Conservation (phyloP, 2,888 invertebrate species). For the Drosophila picticornis region DNA sequence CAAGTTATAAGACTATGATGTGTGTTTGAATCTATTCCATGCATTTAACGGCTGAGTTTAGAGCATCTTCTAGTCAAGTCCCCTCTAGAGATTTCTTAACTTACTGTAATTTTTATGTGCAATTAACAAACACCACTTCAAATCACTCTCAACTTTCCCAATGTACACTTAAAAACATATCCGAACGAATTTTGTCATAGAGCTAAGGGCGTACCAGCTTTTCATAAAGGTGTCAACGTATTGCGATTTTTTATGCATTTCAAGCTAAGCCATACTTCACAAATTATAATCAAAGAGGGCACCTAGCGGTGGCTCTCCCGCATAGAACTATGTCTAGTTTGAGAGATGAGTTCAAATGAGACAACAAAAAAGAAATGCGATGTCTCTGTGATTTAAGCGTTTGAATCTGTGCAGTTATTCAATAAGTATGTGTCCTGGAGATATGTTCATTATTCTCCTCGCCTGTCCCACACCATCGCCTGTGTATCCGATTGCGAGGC, state of each 20-base stretch:
- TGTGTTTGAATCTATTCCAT: background rate
- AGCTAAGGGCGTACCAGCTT: background rate
- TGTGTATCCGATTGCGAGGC: conserved; percentile 35
- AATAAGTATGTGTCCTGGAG: conserved; percentile 52
- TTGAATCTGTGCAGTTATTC: conserved; percentile 54
- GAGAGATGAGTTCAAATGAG: background rate
- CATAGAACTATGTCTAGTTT: background rate
- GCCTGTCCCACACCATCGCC: background rate
- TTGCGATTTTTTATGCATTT: background rate
- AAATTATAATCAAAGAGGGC: background rate
- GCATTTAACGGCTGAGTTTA: background rate
- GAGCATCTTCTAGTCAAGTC: background rate
- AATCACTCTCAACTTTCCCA: background rate
- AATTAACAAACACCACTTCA: background rate
- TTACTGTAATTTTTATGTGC: background rate
- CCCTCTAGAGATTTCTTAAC: background rate
- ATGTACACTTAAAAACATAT: too few relatives aligned
- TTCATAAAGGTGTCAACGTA: background rate
- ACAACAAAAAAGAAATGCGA: background rate
- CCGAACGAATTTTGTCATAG: background rate
- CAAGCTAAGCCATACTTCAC: background rate
- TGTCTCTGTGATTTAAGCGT: conserved; percentile 16
- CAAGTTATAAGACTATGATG: background rate
- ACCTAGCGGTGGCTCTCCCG: too few relatives aligned
- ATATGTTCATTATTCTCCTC: conserved; percentile 5